Conservation (phyloP, 1,140 invertebrate species). For the Philopotamus ludificatus region DNA sequence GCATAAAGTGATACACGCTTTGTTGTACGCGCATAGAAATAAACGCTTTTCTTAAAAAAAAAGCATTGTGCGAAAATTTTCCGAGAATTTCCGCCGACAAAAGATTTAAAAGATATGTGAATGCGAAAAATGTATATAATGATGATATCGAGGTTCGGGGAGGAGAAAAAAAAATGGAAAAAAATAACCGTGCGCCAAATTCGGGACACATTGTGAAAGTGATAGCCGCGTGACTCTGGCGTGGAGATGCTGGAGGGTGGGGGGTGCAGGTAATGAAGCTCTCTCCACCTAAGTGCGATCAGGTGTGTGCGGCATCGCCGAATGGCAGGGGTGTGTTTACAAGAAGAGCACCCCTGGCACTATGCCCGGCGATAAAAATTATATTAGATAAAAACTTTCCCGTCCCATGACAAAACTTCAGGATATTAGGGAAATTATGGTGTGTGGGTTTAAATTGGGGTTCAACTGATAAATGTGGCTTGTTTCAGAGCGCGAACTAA, state of each 20-base stretch:
- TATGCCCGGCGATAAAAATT: conserved; percentile 30
- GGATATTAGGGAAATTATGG: not conserved
- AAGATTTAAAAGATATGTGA: not conserved
- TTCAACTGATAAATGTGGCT: too few species aligned
- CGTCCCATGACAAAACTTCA: not conserved
- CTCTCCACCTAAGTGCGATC: conserved; percentile 31
- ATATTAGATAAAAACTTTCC: conserved; percentile 33
- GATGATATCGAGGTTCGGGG: not conserved
- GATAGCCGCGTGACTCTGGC: not conserved
- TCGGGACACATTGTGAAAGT: not conserved
- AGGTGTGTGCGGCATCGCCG: conserved; percentile 31
- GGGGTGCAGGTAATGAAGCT: conserved; percentile 17
- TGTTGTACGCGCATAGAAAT: too few species aligned
- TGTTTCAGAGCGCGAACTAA: too few species aligned
- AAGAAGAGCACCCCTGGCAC: conserved; percentile 12
- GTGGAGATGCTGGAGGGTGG: not conserved
- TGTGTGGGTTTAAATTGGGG: not conserved
- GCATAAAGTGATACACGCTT: too few species aligned
- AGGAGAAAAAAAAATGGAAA: not conserved
- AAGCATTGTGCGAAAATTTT: too few species aligned
- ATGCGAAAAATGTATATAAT: not conserved
- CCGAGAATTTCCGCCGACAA: not conserved
- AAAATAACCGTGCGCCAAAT: not conserved
- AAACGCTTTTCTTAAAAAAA: too few species aligned
- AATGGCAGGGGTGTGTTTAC: conserved; percentile 32